Percentiles rank a stretch among this genome's conserved stretches.
Evolutionary conservation across 2,797 vertebrate species (phyloP).

Genomic region (Falco naumanni): DNA sequence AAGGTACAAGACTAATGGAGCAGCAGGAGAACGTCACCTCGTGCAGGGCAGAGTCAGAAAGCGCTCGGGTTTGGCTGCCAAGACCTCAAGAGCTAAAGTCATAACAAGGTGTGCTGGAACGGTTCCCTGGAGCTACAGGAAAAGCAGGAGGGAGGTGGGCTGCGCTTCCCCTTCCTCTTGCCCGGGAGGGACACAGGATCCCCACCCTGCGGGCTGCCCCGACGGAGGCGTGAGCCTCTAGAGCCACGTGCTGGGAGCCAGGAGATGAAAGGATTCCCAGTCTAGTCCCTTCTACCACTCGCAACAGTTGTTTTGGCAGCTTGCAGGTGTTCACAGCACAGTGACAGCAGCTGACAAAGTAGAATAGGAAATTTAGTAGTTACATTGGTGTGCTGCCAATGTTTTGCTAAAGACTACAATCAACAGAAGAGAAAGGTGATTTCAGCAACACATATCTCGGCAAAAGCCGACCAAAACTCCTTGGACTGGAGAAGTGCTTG

Average conservation of each 20-base stretch:
- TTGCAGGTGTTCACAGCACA: constrained; percentile 27
- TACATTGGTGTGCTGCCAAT: constrained; percentile 20
- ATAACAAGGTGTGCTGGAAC: not conserved
- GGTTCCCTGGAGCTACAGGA: constrained; percentile 11
- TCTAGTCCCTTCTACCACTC: not conserved
- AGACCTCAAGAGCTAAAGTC: not conserved
- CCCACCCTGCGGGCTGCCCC: not conserved
- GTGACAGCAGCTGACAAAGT: not conserved
- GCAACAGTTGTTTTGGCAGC: constrained; percentile 26
- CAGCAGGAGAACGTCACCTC: not conserved
- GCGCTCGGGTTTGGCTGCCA: not conserved
- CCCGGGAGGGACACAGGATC: accelerated
- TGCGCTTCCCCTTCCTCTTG: not conserved
- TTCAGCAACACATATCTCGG: not conserved
- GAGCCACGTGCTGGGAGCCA: not conserved
- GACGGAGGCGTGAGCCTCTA: not conserved
- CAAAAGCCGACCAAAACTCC: not conserved
- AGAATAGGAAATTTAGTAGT: constrained; percentile 8
- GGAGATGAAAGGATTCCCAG: not conserved
- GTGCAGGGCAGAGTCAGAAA: not conserved
- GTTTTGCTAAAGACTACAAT: not conserved
- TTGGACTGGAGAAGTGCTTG: not conserved
- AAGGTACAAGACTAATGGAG: not conserved
- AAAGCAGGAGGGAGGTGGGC: not conserved
- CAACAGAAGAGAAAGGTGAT: constrained; percentile 12